Base-by-base conservation (phyloP, 1,140 invertebrate species). In the Hylaeus anthracinus region DNA sequence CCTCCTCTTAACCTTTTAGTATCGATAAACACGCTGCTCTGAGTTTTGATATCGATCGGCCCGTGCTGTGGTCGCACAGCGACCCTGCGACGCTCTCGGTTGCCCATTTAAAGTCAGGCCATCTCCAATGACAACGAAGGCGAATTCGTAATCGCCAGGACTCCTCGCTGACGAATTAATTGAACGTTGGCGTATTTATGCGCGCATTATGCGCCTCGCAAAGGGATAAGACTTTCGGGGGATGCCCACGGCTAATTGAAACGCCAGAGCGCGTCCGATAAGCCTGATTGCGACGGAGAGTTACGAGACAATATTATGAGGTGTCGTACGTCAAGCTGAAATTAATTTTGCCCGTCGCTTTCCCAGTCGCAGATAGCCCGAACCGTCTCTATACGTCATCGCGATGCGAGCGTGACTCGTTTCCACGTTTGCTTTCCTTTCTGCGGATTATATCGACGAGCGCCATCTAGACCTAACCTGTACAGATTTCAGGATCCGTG, bases 221-320 rank as follows among this genome's bases (percentile, higher is more conserved):
- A 77, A 76, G 74, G 88, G 88, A 89, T 89, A 89, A 89, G 88
- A 89, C 85, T 89, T 89, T 88, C 72, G 85, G 86, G 26, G 45
- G 60, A 53, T 66, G 76, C 48, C 76, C 10, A 71, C 76, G 86
- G 87, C 87, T 88, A 88, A 88, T 88, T 88, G 87, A 88, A 88
- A 88, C 86, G 87, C 87, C 86, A 88, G 60, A 61, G 83, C 39
- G 14, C 69, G 60, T 72, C 74, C 85, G 87, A 88, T 88, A 88
- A 88, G 86, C 86, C 41, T 81, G 74, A 86, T 86, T 86, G 79
- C 79, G 61, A 81, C 87, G 85, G 79, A 88, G 88, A 89, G 87
- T 89, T 89, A 89, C 81, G 88, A 85, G 87, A 89, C 85, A 88
- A 88, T 89, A 88, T 88, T 88, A 88, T 88, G 87, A 88, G 82